A percentile compares a stretch with the other conserved stretches of the same genome.
These are phyloP conservation scores for Maniola hyperantus DNA, from an alignment of 2,888 invertebrate genomes.

Conservation along the genomic window DNA sequence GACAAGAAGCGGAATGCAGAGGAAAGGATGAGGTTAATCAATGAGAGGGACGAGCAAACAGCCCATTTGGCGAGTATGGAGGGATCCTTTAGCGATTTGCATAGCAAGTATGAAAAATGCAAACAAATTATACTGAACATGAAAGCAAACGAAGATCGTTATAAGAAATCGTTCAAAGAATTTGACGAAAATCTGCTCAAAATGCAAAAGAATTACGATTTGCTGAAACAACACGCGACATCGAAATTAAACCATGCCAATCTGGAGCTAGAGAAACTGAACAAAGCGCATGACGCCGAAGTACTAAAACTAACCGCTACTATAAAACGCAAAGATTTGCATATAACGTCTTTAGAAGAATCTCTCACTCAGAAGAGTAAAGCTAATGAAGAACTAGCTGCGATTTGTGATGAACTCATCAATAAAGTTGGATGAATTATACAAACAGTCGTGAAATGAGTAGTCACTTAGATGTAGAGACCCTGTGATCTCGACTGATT, in stretches of 20 bases:
- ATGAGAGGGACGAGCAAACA: conserved; percentile 84
- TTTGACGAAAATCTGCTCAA: conserved; percentile 86
- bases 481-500: conserved; percentile 49
- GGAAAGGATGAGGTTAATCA: conserved; percentile 76
- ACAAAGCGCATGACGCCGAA: conserved; percentile 89
- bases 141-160: conserved; percentile 85
- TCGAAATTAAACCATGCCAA: conserved; percentile 90
- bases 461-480: conserved; percentile 24
- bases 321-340: conserved; percentile 93
- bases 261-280: conserved; percentile 89
- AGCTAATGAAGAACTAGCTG: conserved; percentile 94
- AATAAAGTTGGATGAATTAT: conserved; percentile 74
- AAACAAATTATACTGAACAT: conserved; percentile 82
- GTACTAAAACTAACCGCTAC: conserved; percentile 92
- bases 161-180: conserved; percentile 85
- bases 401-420: conserved; percentile 97
- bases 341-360: conserved; percentile 90
- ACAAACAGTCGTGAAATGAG: conserved; percentile 42
- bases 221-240: conserved; percentile 94
- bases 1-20: conserved; percentile 83
- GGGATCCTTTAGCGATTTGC: conserved; percentile 84
- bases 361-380: conserved; percentile 93
- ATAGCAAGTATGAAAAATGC: conserved; percentile 85
- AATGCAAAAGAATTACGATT: conserved; percentile 92
- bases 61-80: conserved; percentile 84